A percentile compares a stretch with the other conserved stretches of the same genome.
Conservation (phyloP, 2,888 invertebrate species). For the Tenthredo notha region DNA sequence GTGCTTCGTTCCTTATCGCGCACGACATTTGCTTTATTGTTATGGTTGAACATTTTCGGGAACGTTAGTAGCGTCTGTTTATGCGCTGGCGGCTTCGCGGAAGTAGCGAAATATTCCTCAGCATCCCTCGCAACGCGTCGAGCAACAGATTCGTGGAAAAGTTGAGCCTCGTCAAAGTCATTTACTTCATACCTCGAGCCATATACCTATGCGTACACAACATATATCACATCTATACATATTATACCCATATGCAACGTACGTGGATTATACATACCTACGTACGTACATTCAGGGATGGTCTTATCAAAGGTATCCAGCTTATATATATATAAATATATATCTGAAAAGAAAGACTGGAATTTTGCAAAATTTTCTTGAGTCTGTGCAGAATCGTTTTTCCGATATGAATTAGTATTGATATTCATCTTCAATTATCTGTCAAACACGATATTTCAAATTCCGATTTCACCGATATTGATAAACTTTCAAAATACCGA, state of each 20-base stretch:
- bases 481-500: neutral
- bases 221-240: neutral
- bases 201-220: neutral
- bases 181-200: neutral
- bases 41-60: constrained; percentile 53
- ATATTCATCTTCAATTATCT: neutral
- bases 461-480: neutral
- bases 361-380: neutral
- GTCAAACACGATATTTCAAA: neutral
- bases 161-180: constrained; percentile 46
- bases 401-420: neutral
- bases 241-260: neutral
- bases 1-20: constrained; percentile 52
- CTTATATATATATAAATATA: neutral
- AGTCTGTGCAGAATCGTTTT: neutral
- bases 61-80: constrained; percentile 54
- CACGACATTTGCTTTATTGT: constrained; percentile 53
- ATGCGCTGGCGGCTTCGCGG: constrained; percentile 51
- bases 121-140: neutral
- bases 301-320: neutral
- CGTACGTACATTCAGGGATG: neutral
- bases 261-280: neutral
- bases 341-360: neutral
- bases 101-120: constrained; percentile 49
- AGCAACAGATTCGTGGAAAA: constrained; percentile 49